These are phyloP conservation scores for Montifringilla adamsi DNA, from an alignment of 2,113 vertebrate genomes.

Conservation along the genomic window DNA sequence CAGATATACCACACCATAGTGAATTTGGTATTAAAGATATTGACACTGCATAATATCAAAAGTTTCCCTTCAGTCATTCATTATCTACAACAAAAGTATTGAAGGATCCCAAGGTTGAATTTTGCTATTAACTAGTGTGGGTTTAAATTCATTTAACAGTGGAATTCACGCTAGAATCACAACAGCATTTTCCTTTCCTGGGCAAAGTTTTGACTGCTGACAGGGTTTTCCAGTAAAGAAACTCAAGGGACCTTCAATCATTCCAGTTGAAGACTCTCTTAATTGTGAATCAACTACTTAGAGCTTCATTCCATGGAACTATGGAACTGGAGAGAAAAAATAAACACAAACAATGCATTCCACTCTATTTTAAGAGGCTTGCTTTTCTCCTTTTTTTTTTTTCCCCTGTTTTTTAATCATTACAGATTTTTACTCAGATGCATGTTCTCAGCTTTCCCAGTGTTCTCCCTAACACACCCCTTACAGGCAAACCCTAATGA, in stretches of 20 bases:
- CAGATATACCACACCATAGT: neutral
- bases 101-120: neutral
- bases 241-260: neutral
- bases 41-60: neutral
- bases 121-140: neutral
- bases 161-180: neutral
- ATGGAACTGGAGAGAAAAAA: neutral
- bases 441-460: neutral
- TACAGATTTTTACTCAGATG: neutral
- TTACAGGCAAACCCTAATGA: neutral
- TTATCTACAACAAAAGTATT: neutral
- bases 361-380: neutral
- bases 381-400: neutral
- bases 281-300: neutral
- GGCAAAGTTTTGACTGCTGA: neutral
- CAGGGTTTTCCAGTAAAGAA: slow-evolving; percentile 19
- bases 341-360: neutral
- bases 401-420: neutral
- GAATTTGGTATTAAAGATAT: neutral
- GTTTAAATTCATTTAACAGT: neutral
- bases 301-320: neutral
- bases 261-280: neutral
- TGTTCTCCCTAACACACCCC: neutral
- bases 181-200: neutral
- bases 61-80: neutral